Conservation (phyloP, 2,888 invertebrate species). For the Liposcelis brunnea region DNA sequence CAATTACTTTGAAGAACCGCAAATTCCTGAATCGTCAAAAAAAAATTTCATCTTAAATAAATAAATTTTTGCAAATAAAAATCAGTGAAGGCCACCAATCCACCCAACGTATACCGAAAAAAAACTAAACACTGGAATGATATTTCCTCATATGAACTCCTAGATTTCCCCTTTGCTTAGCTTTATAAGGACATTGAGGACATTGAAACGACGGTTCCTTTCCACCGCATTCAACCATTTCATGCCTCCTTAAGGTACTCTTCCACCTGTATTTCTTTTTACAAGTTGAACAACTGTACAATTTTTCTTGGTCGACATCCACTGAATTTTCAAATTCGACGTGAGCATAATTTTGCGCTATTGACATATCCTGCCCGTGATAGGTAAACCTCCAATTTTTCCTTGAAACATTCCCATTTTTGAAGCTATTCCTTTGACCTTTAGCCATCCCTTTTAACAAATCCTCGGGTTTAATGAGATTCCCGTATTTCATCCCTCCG, state of each 20-base stretch:
- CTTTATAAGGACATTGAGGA: conserved; percentile 58
- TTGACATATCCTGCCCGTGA: conserved; percentile 1
- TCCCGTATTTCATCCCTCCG: not conserved
- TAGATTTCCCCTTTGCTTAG: conserved; percentile 65
- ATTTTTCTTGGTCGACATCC: conserved; percentile 36
- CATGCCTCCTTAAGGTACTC: conserved; percentile 64
- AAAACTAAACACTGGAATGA: conserved; percentile 27
- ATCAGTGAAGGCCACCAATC: too few species aligned
- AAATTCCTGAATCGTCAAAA: too few species aligned
- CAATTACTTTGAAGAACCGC: too few species aligned
- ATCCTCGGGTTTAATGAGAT: too few species aligned
- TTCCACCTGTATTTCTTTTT: conserved; percentile 77
- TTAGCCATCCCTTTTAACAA: too few species aligned
- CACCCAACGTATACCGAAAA: too few species aligned
- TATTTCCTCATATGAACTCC: conserved; percentile 67
- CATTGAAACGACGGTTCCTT: conserved; percentile 69
- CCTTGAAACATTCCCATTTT: not conserved
- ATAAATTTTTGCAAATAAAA: too few species aligned
- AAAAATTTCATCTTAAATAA: too few species aligned
- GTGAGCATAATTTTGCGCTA: not conserved
- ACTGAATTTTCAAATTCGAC: conserved; percentile 20
- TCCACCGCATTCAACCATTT: conserved; percentile 64
- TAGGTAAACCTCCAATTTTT: not conserved
- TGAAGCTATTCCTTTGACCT: too few species aligned
- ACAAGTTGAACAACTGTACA: conserved; percentile 66